Evolutionary conservation across 2,797 vertebrate species (phyloP).

Genomic region (Myotis planiceps): DNA sequence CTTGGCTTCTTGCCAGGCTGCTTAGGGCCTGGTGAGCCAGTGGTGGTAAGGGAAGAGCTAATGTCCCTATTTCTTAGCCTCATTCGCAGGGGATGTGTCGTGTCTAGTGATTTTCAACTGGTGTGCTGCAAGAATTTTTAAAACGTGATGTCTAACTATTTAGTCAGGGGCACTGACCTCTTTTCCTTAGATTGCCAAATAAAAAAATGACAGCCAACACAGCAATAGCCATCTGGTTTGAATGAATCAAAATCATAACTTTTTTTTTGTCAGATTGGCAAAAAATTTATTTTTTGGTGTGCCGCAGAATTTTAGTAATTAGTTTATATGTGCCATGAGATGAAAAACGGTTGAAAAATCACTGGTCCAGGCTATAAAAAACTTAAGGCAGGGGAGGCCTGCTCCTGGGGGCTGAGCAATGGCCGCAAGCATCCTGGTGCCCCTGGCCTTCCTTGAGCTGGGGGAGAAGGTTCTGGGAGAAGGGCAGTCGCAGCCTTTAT

Average conservation of each 20-base stretch:
- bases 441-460: not conserved
- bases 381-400: not conserved
- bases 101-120: not conserved
- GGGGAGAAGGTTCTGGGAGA: not conserved
- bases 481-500: not conserved
- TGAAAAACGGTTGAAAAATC: not conserved
- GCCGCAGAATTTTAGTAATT: not conserved
- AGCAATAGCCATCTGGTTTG: not conserved
- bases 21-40: not conserved
- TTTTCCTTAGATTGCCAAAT: too few species aligned
- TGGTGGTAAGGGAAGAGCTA: fast-evolving
- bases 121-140: not conserved
- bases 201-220: not conserved
- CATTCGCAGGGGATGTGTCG: not conserved
- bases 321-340: not conserved
- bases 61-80: not conserved
- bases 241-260: not conserved
- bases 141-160: too few species aligned
- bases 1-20: not conserved
- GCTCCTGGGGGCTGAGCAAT: not conserved
- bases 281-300: not conserved
- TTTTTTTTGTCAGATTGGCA: not conserved
- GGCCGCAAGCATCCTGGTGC: not conserved
- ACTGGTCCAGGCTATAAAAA: not conserved
- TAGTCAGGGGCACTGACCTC: not conserved